A percentile compares a stretch with the other conserved stretches of the same genome.
phyloP scores from a whole-genome alignment of 2,797 vertebrate species.

The Eulemur mongoz region DNA sequence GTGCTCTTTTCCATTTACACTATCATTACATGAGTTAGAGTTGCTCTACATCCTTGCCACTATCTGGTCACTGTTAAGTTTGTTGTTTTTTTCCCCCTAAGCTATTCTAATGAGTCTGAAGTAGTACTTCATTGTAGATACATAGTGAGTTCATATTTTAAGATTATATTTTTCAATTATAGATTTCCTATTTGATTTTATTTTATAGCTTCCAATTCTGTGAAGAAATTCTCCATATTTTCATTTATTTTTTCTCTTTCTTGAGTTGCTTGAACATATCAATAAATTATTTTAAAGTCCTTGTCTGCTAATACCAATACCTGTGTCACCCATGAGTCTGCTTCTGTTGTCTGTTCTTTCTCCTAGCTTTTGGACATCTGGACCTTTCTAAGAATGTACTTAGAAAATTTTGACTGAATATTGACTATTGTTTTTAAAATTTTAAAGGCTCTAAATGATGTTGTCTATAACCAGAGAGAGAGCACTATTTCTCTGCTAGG shows the following conservation, averaged over 20 bases:
- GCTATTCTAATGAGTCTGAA: background rate
- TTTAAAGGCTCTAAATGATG: background rate
- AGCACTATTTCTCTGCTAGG: background rate
- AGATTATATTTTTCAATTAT: background rate
- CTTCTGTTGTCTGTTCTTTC: background rate
- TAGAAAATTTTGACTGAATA: background rate
- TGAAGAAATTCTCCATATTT: background rate
- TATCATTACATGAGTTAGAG: background rate
- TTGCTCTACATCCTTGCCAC: background rate
- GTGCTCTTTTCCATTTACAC: background rate
- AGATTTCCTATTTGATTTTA: background rate
- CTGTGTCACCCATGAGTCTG: background rate
- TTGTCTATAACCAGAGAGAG: background rate
- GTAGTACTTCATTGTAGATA: background rate
- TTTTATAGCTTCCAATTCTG: background rate
- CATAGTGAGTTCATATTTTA: background rate
- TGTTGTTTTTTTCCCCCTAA: background rate
- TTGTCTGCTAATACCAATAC: background rate
- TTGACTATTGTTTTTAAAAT: background rate
- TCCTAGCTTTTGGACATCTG: background rate
- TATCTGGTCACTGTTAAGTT: background rate
- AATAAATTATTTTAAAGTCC: slow-evolving; percentile 7
- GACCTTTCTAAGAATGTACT: background rate
- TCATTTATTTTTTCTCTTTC: background rate
- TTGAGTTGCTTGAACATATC: background rate